Evolutionary conservation across 2,113 vertebrate species (phyloP), one percentile per base, ranked within the genome.

Genomic region (Pollachius pollachius): DNA sequence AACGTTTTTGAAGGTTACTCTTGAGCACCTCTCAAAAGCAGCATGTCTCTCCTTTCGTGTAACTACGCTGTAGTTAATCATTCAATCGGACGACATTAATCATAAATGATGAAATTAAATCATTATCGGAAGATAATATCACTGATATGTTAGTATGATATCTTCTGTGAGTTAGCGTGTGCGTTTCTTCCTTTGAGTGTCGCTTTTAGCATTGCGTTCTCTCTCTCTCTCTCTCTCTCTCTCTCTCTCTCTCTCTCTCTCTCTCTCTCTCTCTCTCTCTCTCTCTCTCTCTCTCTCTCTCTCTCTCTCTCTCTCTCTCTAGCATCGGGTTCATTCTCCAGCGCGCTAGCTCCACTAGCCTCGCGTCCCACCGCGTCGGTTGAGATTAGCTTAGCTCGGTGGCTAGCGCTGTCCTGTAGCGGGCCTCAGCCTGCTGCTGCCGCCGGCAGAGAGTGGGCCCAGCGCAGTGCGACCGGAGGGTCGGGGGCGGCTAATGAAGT

Each of bases 401-500:
- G 3, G 54, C 54, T 57, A 57, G 54, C 54, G 17, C 7, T 48
- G 6, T 57, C 54, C 54, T 57, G 54, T 13, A 57, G 54, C 15
- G 54, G 54, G n/a, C 27, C n/a, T 75, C 75, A 18, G 68, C 70
- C 82, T 79, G 77, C 66, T 75, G 73, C 71, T 64, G 63, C 78
- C 73, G 54, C 54, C 54, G 54, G 54, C 15, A 7, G 54, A 57
- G 23, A 25, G 60, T 11, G 5, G 23, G 60, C 56, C 79, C 21
- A 72, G 76, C 78, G 34, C 65, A 73, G 82, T 54, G 72, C 12
- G 84, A 75, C 70, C 80, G 72, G 69, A 84, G 78, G 79, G 83
- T 84, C 52, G 71, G 80, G 76, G 65, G 75, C 15, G 85, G 91
- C 93, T 96, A 96, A 97, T 98, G 92, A 95, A 98, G 95, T 96